Percentiles rank a stretch among this genome's conserved stretches.
These are phyloP conservation scores for Amblyjoppa fuscipennis DNA, from an alignment of 2,888 invertebrate species.

Conservation along the genomic window DNA sequence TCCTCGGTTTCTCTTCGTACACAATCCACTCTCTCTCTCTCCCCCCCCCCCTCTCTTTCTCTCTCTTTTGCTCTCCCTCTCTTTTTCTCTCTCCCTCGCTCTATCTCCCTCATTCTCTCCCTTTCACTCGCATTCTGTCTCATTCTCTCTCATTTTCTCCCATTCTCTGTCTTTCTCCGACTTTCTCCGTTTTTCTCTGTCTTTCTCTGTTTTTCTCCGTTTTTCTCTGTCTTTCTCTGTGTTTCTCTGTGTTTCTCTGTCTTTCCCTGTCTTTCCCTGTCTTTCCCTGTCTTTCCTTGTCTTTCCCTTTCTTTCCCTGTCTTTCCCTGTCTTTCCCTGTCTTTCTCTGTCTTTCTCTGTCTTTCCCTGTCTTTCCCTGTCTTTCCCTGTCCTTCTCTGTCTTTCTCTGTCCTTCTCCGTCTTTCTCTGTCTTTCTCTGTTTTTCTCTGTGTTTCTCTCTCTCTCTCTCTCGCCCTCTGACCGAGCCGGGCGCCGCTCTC, in stretches of 20 bases:
- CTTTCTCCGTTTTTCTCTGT: too few species aligned
- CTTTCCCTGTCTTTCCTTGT: too few species aligned
- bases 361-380: not conserved
- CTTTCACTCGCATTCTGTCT: not conserved
- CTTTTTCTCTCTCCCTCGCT: conserved; percentile 9
- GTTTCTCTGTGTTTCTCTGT: too few species aligned
- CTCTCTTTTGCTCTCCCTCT: conserved; percentile 13
- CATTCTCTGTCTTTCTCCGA: too few species aligned
- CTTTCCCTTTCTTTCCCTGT: too few species aligned
- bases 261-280: too few species aligned
- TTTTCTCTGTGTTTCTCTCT: not conserved
- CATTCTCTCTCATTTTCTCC: too few species aligned
- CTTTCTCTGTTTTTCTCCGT: too few species aligned
- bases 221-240: too few species aligned
- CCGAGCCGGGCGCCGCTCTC: conserved; percentile 38
- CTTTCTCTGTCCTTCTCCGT: too few species aligned
- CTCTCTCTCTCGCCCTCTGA: conserved; percentile 1
- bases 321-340: too few species aligned
- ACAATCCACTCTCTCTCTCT: conserved; percentile 32
- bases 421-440: not conserved
- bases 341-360: not conserved
- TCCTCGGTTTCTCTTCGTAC: conserved; percentile 45
- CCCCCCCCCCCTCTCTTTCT: conserved; percentile 1
- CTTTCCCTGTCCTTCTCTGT: too few species aligned
- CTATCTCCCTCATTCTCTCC: conserved; percentile 4